Evolutionary conservation across 1,140 invertebrate genomes (phyloP).

Genomic region (Orussus abietinus): DNA sequence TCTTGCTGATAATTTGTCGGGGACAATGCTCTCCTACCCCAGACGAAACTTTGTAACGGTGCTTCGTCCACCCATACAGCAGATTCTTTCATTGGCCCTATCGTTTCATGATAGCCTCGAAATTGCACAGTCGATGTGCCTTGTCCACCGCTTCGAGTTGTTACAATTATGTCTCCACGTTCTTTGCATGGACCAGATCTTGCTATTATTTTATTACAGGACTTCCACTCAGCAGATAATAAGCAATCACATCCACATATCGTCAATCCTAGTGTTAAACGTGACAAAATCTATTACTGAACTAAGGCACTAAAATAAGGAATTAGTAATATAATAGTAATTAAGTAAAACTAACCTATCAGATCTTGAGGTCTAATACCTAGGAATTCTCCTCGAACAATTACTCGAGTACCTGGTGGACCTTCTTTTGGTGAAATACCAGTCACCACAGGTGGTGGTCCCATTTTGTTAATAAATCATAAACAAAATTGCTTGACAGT

Average conservation of each 20-base stretch:
- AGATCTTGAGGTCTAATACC: constrained; percentile 82
- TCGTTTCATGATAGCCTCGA: constrained; percentile 79
- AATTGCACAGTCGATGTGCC: constrained; percentile 96
- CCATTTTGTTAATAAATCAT: constrained; percentile 59
- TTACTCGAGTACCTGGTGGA: constrained; percentile 92
- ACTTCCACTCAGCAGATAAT: constrained; percentile 96
- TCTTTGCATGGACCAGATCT: constrained; percentile 91
- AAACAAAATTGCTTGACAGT: no score
- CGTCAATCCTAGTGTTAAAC: constrained; percentile 67
- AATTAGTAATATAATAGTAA: constrained; percentile 3
- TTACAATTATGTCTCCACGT: constrained; percentile 92
- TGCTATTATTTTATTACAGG: constrained; percentile 94
- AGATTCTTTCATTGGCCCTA: constrained; percentile 93
- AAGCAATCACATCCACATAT: constrained; percentile 96
- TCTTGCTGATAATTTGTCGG: constrained; percentile 84
- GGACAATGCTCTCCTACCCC: constrained; percentile 76
- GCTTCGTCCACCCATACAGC: constrained; percentile 99
- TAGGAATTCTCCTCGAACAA: constrained; percentile 93
- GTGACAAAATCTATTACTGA: background rate
- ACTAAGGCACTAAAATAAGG: background rate
- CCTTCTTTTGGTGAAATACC: constrained; percentile 98
- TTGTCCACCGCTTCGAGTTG: constrained; percentile 83
- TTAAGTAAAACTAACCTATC: constrained; percentile 62
- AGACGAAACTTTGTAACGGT: constrained; percentile 68
- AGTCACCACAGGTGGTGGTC: constrained; percentile 83